phyloP scores from a whole-genome alignment of 2,797 vertebrate species.

The Brachymystax lenok region DNA sequence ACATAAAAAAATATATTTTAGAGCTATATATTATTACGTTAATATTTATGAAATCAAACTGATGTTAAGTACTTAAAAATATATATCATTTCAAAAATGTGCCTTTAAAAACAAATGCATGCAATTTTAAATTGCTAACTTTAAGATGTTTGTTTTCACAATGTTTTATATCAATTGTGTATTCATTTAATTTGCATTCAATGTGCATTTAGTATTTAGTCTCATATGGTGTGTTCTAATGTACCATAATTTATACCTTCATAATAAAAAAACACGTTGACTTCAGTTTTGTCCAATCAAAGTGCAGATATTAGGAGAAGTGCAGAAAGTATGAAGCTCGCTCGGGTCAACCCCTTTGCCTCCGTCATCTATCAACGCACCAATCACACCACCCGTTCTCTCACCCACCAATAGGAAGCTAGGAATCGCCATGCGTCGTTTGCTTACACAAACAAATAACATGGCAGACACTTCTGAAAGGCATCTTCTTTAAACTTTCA shows the following conservation, averaged over 20 bases:
- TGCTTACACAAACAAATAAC: conserved; percentile 31
- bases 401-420: conserved; percentile 55
- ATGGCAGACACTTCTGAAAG: not conserved
- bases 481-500: not conserved
- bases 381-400: conserved; percentile 49
- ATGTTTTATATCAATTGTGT: conserved; percentile 41
- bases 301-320: not conserved
- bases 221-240: not conserved
- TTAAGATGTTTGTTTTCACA: conserved; percentile 22
- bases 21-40: not conserved
- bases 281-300: not conserved
- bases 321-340: not conserved
- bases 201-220: conserved; percentile 35
- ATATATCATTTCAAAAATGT: conserved; percentile 52
- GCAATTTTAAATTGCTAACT: conserved; percentile 48
- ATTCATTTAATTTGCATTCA: conserved; percentile 47
- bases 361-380: conserved; percentile 14
- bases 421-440: not conserved
- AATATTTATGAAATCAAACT: too few species aligned
- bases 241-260: not conserved
- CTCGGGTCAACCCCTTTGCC: not conserved
- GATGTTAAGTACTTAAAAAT: not conserved
- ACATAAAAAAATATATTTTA: not conserved
- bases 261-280: not conserved
- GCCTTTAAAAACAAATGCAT: conserved; percentile 61